Percentiles rank a stretch among this genome's conserved stretches.
Evolutionary conservation across 2,888 invertebrate genomes (phyloP).

Genomic region (Orthosia cruda): DNA sequence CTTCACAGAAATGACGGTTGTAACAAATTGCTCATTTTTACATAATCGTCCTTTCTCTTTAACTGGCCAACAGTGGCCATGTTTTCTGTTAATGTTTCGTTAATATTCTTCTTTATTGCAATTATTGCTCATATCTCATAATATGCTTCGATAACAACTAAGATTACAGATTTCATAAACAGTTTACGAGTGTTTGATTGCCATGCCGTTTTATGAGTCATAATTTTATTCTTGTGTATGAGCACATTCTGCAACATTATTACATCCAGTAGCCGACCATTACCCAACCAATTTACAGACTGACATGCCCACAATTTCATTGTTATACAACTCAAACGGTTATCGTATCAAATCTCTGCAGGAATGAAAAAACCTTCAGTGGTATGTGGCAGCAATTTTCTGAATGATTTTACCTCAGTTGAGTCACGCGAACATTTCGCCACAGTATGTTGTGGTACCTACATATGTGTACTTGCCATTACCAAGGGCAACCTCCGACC

Average conservation of each 20-base stretch:
- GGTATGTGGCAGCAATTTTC: slow-evolving; percentile 75
- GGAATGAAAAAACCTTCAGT: slow-evolving; percentile 55
- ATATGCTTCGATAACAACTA: background rate
- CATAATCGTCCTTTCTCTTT: slow-evolving; percentile 17
- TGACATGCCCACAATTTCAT: slow-evolving; percentile 48
- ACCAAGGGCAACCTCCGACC: slow-evolving; percentile 86
- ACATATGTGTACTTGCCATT: slow-evolving; percentile 75
- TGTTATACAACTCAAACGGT: slow-evolving; percentile 40
- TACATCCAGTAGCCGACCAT: slow-evolving; percentile 42
- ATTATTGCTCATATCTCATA: background rate
- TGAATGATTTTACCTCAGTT: slow-evolving; percentile 77
- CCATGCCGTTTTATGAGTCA: slow-evolving; percentile 57
- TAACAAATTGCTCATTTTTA: slow-evolving; percentile 28
- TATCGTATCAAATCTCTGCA: slow-evolving; percentile 59
- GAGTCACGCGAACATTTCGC: slow-evolving; percentile 83
- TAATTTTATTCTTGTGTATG: slow-evolving; percentile 43
- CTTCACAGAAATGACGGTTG: background rate
- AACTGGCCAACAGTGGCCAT: background rate
- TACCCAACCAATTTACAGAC: slow-evolving; percentile 37
- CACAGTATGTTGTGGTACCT: slow-evolving; percentile 68
- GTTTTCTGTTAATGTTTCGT: background rate
- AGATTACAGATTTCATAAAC: slow-evolving; percentile 31
- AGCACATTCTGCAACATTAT: slow-evolving; percentile 31
- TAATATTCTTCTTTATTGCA: background rate
- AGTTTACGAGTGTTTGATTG: slow-evolving; percentile 55